Base-by-base conservation (phyloP, 2,888 invertebrate species). In the Mantis religiosa region DNA sequence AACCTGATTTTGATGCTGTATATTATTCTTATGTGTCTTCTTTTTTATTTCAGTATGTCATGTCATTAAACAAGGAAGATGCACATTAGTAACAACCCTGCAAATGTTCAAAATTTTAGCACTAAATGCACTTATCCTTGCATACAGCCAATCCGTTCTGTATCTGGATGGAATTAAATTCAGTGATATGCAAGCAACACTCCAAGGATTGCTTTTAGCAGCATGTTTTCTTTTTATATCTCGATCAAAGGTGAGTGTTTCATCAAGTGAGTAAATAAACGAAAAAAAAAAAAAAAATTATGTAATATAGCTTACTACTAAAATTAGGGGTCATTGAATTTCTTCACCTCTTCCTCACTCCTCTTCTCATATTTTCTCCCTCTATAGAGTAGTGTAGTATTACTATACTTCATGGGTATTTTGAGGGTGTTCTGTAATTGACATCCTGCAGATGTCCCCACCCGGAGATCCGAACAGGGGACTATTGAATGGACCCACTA, bases 91-190 rank as follows among this genome's bases (percentile, higher is more conserved):
- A 28, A 99, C 99, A 0, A 99, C 99, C 0, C 94, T 99, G 90
- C 99, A 99, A 94, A 99, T 99, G 99, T 99, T 99, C 94, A 99
- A 99, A 95, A 99, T 99, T 91, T 94, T 99, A 89, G 99, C 99
- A 0, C 94, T 99, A 88, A 99, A 99, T 93, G 99, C 99, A 0
- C 95, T 99, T 4, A 98, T 99, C 91, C 95, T 99, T 91, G 99
- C 99, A 0, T 99, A 99, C 94, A 98, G 99, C 92, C 99, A 99
- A 94, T 99, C 99, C 4, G 99, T 99, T 41, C 94, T 99, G 30
- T 99, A 99, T 93, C 95, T 99, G 91, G 99, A 99, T 93, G 99
- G 99, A 25, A 98, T 99, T 91, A 99, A 99, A 94, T 98, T 99
- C 92, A 98, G 98, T 92, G 99, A 99, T 93, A 97, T 97, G 30